A percentile compares a stretch with the other conserved stretches of the same genome.
Evolutionary conservation across 2,888 invertebrate genomes (phyloP).

Genomic region (Epistrophe grossulariae): DNA sequence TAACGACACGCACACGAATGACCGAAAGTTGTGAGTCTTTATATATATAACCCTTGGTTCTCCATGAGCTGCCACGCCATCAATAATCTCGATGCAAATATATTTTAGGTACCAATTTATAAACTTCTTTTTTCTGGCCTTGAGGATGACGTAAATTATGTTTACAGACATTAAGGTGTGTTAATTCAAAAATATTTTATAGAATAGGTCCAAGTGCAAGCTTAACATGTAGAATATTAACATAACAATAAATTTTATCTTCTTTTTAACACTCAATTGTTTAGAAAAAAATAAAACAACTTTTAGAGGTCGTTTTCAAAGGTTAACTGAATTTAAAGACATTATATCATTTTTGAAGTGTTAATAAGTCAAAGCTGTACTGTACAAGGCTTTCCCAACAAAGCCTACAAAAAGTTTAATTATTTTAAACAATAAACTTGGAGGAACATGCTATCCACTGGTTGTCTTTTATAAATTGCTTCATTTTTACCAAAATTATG

Average conservation of each 20-base stretch:
- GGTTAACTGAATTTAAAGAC: neutral
- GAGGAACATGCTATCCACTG: too few relatives aligned
- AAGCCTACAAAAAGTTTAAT: neutral
- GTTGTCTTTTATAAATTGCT: too few relatives aligned
- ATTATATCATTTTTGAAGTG: neutral
- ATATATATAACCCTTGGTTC: too few relatives aligned
- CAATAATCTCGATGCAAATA: neutral
- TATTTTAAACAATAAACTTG: too few relatives aligned
- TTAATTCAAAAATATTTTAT: neutral
- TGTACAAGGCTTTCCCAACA: neutral
- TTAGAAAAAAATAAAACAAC: neutral
- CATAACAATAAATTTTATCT: neutral
- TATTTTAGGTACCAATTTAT: neutral
- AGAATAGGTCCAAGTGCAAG: neutral
- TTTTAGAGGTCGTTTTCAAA: neutral
- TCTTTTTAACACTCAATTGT: neutral
- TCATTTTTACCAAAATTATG: too few relatives aligned
- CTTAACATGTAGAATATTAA: neutral
- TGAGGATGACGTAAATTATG: neutral
- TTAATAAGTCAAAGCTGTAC: neutral
- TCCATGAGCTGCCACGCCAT: too few relatives aligned
- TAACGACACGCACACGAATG: too few relatives aligned
- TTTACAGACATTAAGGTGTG: neutral
- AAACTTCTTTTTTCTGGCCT: neutral
- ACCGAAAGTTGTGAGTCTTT: too few relatives aligned